Evolutionary conservation across 2,797 vertebrate genomes (phyloP), one percentile per base, ranked within the genome.

Genomic region (Pipistrellus pygmaeus): DNA sequence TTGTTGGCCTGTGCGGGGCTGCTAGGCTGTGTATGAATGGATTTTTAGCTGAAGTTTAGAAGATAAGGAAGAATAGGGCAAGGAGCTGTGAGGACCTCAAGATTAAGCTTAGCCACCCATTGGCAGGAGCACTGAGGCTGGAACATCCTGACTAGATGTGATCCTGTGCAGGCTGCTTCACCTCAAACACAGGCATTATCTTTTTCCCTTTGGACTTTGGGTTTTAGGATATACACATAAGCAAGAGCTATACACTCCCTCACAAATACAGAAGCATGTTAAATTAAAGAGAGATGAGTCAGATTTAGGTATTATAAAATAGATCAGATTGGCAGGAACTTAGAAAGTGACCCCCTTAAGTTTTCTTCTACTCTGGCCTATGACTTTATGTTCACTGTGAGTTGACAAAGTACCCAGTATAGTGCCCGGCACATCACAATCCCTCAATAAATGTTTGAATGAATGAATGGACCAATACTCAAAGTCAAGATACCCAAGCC

Each of bases 21-120:
- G 15, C 89, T 95, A 3, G 72, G 41, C 92, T 81, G 89, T 32
- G 35, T 96, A 88, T 95, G 91, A 96, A 84, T 60, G 73, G 89
- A 90, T 97, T 98, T 98, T 51, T 97, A 97, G 92, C 91, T 98
- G 87, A 53, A 32, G 91, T 97, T 97, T 80, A 95, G 96, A 97
- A 98, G 97, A 96, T 97, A 98, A 96, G 55, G 60, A 95, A 93
- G 35, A 35, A 23, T 64, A 3, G 18, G 60, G 41, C 25, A 69
- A 92, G 23, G 11, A 90, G 46, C 30, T 92, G 0, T n/a, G 72
- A 64, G 76, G 69, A 91, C 15, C n/a, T 92, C 75, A 90, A 73
- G 76, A 94, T 94, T 85, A 95, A 94, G 90, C 27, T 55, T 66
- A 55, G 46, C 23, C 27, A 27, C 9, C 3, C 41, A 88, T 32